Evolutionary conservation across 2,888 invertebrate genomes (phyloP).

Genomic region (Andrena praecox): DNA sequence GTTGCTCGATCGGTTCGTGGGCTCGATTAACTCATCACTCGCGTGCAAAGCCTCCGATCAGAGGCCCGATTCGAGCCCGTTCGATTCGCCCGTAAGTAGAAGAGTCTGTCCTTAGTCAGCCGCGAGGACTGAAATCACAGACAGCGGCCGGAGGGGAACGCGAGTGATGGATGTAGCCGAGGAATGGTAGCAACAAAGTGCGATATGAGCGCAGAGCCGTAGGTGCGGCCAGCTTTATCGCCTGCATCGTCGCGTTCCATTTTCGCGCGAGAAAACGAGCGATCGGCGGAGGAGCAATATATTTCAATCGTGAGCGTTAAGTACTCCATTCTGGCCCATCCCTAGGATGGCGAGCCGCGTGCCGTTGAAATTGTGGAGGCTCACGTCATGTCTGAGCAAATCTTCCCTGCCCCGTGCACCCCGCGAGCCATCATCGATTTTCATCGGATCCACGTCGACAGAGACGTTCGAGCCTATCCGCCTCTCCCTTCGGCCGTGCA

Average conservation of each 20-base stretch:
- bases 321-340: constrained; percentile 64
- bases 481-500: constrained; percentile 56
- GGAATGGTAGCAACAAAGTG: background rate
- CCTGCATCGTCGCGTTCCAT: constrained; percentile 46
- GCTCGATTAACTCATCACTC: too few relatives aligned
- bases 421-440: constrained; percentile 68
- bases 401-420: constrained; percentile 13
- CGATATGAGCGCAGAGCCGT: background rate
- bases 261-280: constrained; percentile 22
- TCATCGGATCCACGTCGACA: constrained; percentile 62
- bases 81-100: background rate
- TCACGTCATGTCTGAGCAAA: constrained; percentile 62
- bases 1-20: too few relatives aligned
- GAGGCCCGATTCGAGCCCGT: background rate
- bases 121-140: constrained; percentile 8
- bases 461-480: constrained; percentile 56
- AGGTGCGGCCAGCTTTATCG: constrained; percentile 55
- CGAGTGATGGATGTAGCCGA: constrained; percentile 12
- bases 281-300: constrained; percentile 47
- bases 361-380: constrained; percentile 60
- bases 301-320: constrained; percentile 67
- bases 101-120: background rate
- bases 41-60: background rate
- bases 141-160: background rate
- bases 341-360: constrained; percentile 9